Evolutionary conservation across 2,888 invertebrate species (phyloP), one percentile per base, ranked within the genome.

Genomic region (Ornithoptera priamus): DNA sequence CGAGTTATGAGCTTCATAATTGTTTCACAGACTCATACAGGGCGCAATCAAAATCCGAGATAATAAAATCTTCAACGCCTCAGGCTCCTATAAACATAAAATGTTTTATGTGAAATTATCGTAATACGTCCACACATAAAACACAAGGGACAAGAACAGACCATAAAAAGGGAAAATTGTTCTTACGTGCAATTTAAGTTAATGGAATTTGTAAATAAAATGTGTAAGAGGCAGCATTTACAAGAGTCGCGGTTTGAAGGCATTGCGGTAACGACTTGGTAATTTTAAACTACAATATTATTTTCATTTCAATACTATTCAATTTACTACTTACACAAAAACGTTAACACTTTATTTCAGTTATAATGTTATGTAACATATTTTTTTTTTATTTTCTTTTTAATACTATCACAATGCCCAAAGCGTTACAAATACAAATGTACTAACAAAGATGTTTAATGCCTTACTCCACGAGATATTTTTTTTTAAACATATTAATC

Each of bases 41-140:
- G 17, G 63, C 67, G 66, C 42, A 64, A 67, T 70, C 63, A 42
- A 17, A 56, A 30, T 39, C n/a, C 20, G 17, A 59, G 62, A 65
- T 57, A 67, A 56, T 70, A 64, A 70, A 70, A 64, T 60, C 56
- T 67, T 70, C 18, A 24, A 59, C 42, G 53, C 66, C 60, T 70
- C 17, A 50, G 36, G 59, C 53, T 70, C 24, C 46, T 63, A 64
- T 56, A 30, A 60, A 30, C 70, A 70, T 70, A 67, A 67, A 70
- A 70, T 65, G 50, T 24, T 70, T 67, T 67, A 70, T 70, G 67
- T 67, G 63, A 70, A 67, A 70, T 70, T 63, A 70, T 70, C 63
- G 22, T 67, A 63, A 67, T 63, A 60, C 36, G 53, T 63, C 10
- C 39, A 53, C 50, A 67, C 66, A 20, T 65, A 62, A 70, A 66